These are phyloP conservation scores for Arion vulgaris DNA, from an alignment of 1,140 invertebrate species.

Conservation along the genomic window DNA sequence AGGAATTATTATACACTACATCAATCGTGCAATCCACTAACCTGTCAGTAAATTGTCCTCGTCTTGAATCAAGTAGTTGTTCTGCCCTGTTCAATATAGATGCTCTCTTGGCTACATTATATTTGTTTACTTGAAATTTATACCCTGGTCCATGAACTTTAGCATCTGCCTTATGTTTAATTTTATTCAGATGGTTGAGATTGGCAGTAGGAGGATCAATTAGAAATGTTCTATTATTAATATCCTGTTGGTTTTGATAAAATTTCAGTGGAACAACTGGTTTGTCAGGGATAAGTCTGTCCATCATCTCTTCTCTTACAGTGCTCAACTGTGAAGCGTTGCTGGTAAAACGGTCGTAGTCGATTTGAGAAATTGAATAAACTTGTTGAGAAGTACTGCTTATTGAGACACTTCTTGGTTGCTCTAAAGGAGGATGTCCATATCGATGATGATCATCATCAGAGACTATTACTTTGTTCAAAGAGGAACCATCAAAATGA, in stretches of 20 bases:
- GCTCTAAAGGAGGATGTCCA: no score
- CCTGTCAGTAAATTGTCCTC: slow-evolving; percentile 14
- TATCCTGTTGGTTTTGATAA: no score
- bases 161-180: not conserved
- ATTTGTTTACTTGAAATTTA: slow-evolving; percentile 24
- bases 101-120: slow-evolving; percentile 23
- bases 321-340: slow-evolving; percentile 11
- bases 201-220: not conserved
- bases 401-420: no score
- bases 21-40: no score
- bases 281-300: no score
- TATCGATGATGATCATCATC: no score
- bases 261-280: no score
- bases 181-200: not conserved
- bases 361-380: slow-evolving; percentile 18
- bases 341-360: slow-evolving; percentile 29
- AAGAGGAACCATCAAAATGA: no score
- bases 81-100: slow-evolving; percentile 43
- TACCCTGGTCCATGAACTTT: not conserved
- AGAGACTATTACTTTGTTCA: no score
- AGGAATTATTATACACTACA: no score
- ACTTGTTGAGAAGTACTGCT: not conserved
- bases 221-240: no score
- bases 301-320: not conserved
- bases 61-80: slow-evolving; percentile 32